These are phyloP conservation scores for Clarias platycephalus DNA, from an alignment of 2,797 vertebrate genomes.

Conservation along the genomic window DNA sequence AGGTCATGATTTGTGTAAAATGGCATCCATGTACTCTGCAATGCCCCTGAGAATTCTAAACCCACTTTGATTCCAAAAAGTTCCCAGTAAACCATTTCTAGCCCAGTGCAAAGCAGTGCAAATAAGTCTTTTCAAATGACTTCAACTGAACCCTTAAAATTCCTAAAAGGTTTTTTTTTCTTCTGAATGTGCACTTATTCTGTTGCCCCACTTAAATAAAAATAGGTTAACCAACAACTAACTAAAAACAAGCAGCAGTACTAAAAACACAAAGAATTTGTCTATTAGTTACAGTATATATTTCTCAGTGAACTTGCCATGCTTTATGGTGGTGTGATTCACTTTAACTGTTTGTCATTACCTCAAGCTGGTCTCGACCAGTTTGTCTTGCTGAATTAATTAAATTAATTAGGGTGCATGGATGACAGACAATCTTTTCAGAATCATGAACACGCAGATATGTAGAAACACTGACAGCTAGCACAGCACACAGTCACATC, in stretches of 20 bases:
- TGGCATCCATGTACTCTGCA: not conserved
- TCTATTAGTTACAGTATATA: not conserved
- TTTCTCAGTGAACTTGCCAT: not conserved
- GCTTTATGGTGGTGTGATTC: not conserved
- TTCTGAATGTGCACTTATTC: not conserved
- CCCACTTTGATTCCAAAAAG: not conserved
- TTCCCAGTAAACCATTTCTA: not conserved
- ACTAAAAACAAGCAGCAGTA: not conserved
- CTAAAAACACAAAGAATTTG: not conserved
- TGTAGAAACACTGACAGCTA: not conserved
- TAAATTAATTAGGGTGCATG: not conserved
- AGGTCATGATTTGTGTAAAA: not conserved
- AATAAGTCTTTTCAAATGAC: not conserved
- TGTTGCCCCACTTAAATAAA: not conserved
- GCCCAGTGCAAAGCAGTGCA: not conserved
- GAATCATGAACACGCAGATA: not conserved
- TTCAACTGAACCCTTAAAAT: not conserved
- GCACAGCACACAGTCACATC: not conserved
- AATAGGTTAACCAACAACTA: not conserved
- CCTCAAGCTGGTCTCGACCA: not conserved
- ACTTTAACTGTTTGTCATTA: not conserved
- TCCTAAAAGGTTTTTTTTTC: not conserved
- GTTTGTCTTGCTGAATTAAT: not conserved
- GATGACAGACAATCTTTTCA: not conserved
- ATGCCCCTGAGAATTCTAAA: not conserved